Evolutionary conservation across 1,140 invertebrate species (phyloP), one percentile per base, ranked within the genome.

Genomic region (Samia ricini): DNA sequence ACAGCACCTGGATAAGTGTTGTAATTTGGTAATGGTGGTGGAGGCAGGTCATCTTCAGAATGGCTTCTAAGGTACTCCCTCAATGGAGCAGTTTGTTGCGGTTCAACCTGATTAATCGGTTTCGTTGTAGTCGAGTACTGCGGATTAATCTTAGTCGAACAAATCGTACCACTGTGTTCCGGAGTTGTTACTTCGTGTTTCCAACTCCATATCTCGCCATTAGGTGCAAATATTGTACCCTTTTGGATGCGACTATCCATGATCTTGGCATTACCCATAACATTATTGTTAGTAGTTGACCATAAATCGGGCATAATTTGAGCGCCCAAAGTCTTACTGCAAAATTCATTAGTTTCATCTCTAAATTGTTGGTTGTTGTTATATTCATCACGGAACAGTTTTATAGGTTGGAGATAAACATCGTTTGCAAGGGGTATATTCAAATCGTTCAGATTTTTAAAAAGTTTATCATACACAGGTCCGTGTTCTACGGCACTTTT

Each of bases 401-500:
- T 91, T 24, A 93, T 89, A 4, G 92, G 92, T 66, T 88, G 83
- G 48, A 93, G 68, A 61, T 92, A 84, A 21, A 92, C 88, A 74
- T 92, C 92, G 65, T 87, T 84, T 8, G 81, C 78, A n/a, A 92
- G 81, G 0, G 86, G 72, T 36, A 92, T 89, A 61, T 91, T 91
- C 54, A 92, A 86, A 49, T 92, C 91, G 60, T 85, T 89, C 0
- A 93, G 77, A 63, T 91, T 88, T 51, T 91, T 91, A 48, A 92
- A 88, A 1, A 93, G 71, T 63, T 91, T 91, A 50, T 92, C 91
- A 69, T 93, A 93, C 18, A 92, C 89, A 0, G 92, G 91, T 0
- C 89, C 92, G 76, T 93, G 92, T 72, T 92, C 90, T 3, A 93
- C 91, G 0, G 91, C 91, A 71, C 92, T 93, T 60, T 92, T 92